These are phyloP conservation scores for Neodiprion lecontei DNA, from an alignment of 1,140 invertebrate genomes.

Conservation along the genomic window DNA sequence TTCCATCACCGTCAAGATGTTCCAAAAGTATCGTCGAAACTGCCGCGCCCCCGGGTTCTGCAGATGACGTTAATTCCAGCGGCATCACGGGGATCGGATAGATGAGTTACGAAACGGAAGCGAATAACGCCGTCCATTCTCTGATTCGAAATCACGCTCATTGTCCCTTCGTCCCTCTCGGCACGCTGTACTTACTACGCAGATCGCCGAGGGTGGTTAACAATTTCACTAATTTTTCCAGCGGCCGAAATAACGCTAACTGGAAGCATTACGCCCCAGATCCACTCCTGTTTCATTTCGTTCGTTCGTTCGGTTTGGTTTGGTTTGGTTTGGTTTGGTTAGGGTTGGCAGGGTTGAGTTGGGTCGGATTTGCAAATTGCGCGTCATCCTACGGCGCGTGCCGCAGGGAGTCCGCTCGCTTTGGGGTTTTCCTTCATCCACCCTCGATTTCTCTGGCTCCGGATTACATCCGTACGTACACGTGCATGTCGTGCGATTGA, in stretches of 20 bases:
- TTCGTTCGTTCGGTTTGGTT: too few relatives aligned
- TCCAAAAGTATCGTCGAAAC: too few relatives aligned
- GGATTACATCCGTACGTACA: not conserved
- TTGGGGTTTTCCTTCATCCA: not conserved
- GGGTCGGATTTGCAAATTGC: not conserved
- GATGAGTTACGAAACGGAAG: too few relatives aligned
- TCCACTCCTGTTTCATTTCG: not conserved
- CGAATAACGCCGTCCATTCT: too few relatives aligned
- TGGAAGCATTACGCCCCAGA: not conserved
- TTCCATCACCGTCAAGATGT: too few relatives aligned
- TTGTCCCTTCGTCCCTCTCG: too few relatives aligned
- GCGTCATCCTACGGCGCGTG: not conserved
- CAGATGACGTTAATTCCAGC: conserved; percentile 15
- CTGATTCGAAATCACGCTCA: too few relatives aligned
- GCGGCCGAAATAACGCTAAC: not conserved
- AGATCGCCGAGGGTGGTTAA: not conserved
- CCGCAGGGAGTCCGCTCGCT: not conserved
- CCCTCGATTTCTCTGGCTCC: not conserved
- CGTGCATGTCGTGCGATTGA: not conserved
- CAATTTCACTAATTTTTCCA: not conserved
- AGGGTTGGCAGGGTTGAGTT: not conserved
- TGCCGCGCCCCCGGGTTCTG: conserved; percentile 24
- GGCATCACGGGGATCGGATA: conserved; percentile 9
- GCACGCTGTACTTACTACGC: too few relatives aligned
- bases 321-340: too few relatives aligned